A percentile compares a stretch with the other conserved stretches of the same genome.
Conservation (phyloP, 2,113 vertebrate genomes). For the Montifringilla adamsi region DNA sequence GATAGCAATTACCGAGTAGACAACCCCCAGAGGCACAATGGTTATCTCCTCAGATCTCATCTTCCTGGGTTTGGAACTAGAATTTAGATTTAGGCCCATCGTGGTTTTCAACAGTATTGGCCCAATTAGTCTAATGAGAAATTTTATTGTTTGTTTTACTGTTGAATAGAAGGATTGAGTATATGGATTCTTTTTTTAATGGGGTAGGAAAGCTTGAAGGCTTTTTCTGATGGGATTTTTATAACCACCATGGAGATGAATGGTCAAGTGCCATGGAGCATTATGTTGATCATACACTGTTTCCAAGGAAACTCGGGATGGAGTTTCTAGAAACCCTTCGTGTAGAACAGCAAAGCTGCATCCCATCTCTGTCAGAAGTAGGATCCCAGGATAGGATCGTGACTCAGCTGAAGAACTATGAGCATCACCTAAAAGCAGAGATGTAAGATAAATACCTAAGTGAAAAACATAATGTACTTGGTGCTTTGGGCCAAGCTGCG, state of each 20-base stretch:
- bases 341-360: background rate
- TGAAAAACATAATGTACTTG: accelerated
- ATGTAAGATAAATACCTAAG: background rate
- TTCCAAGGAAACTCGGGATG: conserved; percentile 53
- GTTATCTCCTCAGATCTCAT: background rate
- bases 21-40: background rate
- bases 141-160: conserved; percentile 48
- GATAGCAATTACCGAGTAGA: background rate
- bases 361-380: background rate
- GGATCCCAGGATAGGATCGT: background rate
- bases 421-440: background rate
- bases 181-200: conserved; percentile 10
- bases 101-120: background rate
- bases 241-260: conserved; percentile 48
- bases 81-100: background rate
- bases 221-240: conserved; percentile 56
- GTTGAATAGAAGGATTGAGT: conserved; percentile 24
- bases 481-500: background rate
- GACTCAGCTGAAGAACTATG: background rate
- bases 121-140: conserved; percentile 50
- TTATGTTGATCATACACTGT: conserved; percentile 8
- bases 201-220: conserved; percentile 36
- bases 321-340: conserved; percentile 18
- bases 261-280: conserved; percentile 53
- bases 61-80: background rate